Evolutionary conservation across 2,797 vertebrate species (phyloP).

Genomic region (Chelidonichthys spinosus): DNA sequence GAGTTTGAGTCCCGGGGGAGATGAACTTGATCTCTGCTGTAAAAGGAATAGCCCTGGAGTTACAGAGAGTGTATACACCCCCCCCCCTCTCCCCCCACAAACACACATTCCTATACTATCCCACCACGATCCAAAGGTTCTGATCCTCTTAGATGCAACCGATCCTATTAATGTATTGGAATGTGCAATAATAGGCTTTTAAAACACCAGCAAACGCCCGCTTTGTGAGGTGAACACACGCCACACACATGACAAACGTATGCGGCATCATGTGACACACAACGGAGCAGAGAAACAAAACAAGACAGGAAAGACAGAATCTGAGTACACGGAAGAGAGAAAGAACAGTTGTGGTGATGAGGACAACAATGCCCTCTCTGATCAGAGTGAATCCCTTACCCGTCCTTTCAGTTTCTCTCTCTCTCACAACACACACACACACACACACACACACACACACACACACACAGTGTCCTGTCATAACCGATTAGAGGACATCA

Average conservation of each 20-base stretch:
- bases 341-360: conserved; percentile 18
- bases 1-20: conserved; percentile 62
- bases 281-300: conserved; percentile 1
- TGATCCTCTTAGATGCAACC: conserved; percentile 62
- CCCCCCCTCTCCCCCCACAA: background rate
- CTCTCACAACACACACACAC: conserved; percentile 43
- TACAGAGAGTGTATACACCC: conserved; percentile 7
- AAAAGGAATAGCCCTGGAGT: conserved; percentile 53
- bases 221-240: conserved; percentile 15
- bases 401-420: conserved; percentile 57
- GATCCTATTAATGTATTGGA: conserved; percentile 67
- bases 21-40: conserved; percentile 66
- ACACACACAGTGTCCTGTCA: conserved; percentile 66
- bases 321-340: conserved; percentile 4
- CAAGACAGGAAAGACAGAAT: conserved; percentile 19
- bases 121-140: conserved; percentile 33
- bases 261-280: background rate
- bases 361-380: conserved; percentile 60
- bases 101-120: conserved; percentile 19
- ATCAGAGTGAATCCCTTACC: conserved; percentile 54
- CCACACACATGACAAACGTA: background rate
- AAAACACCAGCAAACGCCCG: background rate
- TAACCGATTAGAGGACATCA: conserved; percentile 67
- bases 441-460: conserved; percentile 52
- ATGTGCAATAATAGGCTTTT: conserved; percentile 54